Base-by-base conservation (phyloP, 2,888 invertebrate genomes). In the Ophioninae sp. region DNA sequence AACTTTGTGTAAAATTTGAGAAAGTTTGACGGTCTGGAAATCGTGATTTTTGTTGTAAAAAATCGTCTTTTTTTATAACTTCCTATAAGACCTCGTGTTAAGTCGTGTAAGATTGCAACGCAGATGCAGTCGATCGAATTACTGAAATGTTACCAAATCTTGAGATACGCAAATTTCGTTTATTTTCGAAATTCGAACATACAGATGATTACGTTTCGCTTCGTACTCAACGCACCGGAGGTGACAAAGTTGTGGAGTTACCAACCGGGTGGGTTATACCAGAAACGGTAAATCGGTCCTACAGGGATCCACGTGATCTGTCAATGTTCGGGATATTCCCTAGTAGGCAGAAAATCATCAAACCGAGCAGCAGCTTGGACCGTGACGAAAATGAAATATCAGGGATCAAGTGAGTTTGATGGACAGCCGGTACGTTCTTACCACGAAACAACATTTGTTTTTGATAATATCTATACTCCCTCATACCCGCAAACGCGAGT, bases 261-360 rank as follows among this genome's bases (percentile, higher is more conserved):
- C 88, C 91, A 0, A 83, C 88, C 17, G 78, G 85, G n/a, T 88
- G 87, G 87, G 8, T 84, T 9, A 86, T 91, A 85, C 87, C 89
- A 9, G 89, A 91, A 82, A 90, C 91, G 6, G 83, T 85, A 23
- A 87, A 71, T 74, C 85, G 78, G 75, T 85, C 87, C 1, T 91
- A 86, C 65, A 85, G 89, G 84, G 81, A 91, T 85, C 89, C 89
- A 0, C 84, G 85, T 75, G 75, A 86, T 65, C 73, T 88, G 17
- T 80, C 65, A 6, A 69, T 67, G 0, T 71, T 74, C 67, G 75
- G 17, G 0, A n/a, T 61, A 44, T 17, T 61, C 20, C 9, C 23
- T 39, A n/a, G 65, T 67, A 13, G 30, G 39, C 74, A n/a, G 23
- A 87, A 77, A 79, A 61, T 69, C 23, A 13, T 6, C 0, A 89